phyloP scores from a whole-genome alignment of 2,888 invertebrate species.

The Mellilla xanthometata region DNA sequence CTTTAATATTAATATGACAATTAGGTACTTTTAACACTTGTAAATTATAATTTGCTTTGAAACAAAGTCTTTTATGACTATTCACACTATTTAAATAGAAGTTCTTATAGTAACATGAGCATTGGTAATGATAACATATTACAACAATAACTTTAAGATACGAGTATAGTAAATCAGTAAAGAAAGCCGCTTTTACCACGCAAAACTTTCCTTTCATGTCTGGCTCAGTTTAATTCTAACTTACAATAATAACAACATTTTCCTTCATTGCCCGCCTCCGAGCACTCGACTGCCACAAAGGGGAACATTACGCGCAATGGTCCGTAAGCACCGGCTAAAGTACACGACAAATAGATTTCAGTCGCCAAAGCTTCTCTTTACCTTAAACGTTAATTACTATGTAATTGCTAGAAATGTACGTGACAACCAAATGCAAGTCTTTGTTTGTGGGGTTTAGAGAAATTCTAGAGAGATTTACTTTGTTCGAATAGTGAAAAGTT shows the following conservation, averaged over 20 bases:
- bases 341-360: constrained; percentile 53
- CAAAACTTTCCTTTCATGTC: not conserved
- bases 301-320: constrained; percentile 49
- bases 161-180: too few relatives aligned
- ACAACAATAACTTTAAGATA: too few relatives aligned
- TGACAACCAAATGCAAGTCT: constrained; percentile 27
- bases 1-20: too few relatives aligned
- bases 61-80: too few relatives aligned
- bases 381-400: constrained; percentile 31
- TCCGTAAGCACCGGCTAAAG: constrained; percentile 46
- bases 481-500: not conserved
- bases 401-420: constrained; percentile 33
- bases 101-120: too few relatives aligned
- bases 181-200: too few relatives aligned
- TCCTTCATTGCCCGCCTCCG: constrained; percentile 20
- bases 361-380: constrained; percentile 38
- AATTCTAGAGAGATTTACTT: not conserved
- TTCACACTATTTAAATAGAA: too few relatives aligned
- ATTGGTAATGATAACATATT: too few relatives aligned
- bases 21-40: too few relatives aligned
- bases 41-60: too few relatives aligned
- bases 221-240: constrained; percentile 1
- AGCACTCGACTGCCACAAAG: constrained; percentile 38
- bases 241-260: constrained; percentile 8
- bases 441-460: constrained; percentile 6